Percentiles rank a stretch among this genome's conserved stretches.
These are phyloP conservation scores for Gracilinanus agilis DNA, from an alignment of 2,113 vertebrate genomes.

Conservation along the genomic window DNA sequence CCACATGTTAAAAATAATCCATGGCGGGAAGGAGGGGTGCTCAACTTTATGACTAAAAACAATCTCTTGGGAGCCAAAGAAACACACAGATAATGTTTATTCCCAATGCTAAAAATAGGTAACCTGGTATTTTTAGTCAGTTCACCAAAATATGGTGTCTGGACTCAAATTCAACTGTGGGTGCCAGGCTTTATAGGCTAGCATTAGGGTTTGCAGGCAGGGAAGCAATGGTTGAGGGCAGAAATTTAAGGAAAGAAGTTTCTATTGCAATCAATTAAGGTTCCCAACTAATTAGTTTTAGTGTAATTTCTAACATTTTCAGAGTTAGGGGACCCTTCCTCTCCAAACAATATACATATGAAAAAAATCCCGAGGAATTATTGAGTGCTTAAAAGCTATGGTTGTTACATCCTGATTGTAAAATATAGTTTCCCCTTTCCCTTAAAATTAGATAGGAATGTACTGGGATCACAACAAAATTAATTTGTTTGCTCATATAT, in stretches of 20 bases:
- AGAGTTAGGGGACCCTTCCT: slow-evolving; percentile 57
- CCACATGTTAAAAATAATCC: slow-evolving; percentile 79
- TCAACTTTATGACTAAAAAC: slow-evolving; percentile 82
- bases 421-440: slow-evolving; percentile 62
- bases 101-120: slow-evolving; percentile 79
- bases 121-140: slow-evolving; percentile 76
- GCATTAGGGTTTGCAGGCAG: slow-evolving; percentile 37
- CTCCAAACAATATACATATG: slow-evolving; percentile 73
- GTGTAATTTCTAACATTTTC: slow-evolving; percentile 73
- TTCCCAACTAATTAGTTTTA: slow-evolving; percentile 70
- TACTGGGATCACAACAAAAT: slow-evolving; percentile 71
- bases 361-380: slow-evolving; percentile 69
- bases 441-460: slow-evolving; percentile 53
- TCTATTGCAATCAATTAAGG: slow-evolving; percentile 69
- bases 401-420: slow-evolving; percentile 48
- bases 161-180: slow-evolving; percentile 77
- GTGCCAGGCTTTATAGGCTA: slow-evolving; percentile 72
- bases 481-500: slow-evolving; percentile 72
- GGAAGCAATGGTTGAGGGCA: slow-evolving; percentile 66
- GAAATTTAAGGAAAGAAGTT: slow-evolving; percentile 58
- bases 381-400: slow-evolving; percentile 26
- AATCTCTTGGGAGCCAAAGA: slow-evolving; percentile 77
- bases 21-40: slow-evolving; percentile 72
- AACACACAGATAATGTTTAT: slow-evolving; percentile 83
- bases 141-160: slow-evolving; percentile 80